Evolutionary conservation across 2,797 vertebrate genomes (phyloP), one percentile per base, ranked within the genome.

Genomic region (Enteromius viviparus): DNA sequence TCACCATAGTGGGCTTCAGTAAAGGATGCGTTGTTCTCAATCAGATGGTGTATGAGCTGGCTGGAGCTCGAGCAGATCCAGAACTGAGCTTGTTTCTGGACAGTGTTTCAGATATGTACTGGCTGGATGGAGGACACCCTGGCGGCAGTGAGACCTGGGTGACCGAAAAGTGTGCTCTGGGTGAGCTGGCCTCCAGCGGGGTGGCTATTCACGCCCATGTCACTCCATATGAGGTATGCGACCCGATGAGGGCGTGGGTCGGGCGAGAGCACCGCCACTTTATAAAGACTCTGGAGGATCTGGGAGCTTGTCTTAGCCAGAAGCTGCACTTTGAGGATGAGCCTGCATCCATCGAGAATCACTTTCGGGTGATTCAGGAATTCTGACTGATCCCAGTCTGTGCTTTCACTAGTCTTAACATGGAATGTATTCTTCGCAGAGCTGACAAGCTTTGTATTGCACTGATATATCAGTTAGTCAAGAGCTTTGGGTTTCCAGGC

Each of bases 11-110:
- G 89, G 98, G 97, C 87, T 99, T 99, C 94, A 99, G 98, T 90
- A 99, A 99, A 95, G 98, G 98, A 70, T 99, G 98, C 62, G 98
- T 99, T 90, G 98, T 99, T 89, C 95, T 99, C 85, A 99, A 99
- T 93, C 98, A 99, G 91, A 93, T 99, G 86, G 94, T 97, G 77
- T 95, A 98, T 86, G 98, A 99, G 93, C 91, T 98, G 82, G 93
- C 93, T 11, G 95, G 95, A 78, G 97, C 97, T 26, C 94, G 91
- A 85, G 92, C 94, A 4, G 95, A 98, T 91, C 96, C 93, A 10
- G 93, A 92, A 81, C 89, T 94, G 75, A 88, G 93, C 1, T 75
- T 88, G 89, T 98, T 99, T 81, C 85, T 97, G 32, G 89, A 91
- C 71, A 92, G 89, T 84, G 91, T 99, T 87, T 94, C 93, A 19